Evolutionary conservation across 2,888 invertebrate genomes (phyloP), one percentile per base, ranked within the genome.

Genomic region (Monoplex corrugatus): DNA sequence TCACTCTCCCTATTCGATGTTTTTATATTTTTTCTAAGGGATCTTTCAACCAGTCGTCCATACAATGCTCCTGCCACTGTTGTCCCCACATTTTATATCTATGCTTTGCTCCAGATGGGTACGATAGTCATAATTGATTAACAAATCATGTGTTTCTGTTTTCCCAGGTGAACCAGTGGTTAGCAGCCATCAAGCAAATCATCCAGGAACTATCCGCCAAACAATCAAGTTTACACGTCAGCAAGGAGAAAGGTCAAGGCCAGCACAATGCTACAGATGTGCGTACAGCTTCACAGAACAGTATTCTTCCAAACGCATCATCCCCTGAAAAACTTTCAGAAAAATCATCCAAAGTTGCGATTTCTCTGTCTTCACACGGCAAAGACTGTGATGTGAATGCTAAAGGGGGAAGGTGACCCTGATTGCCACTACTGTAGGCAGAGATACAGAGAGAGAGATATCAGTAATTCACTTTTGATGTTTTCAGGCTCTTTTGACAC

Each of bases 141-240:
- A n/a, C n/a, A n/a, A n/a, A n/a, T n/a, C n/a, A n/a, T n/a, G n/a
- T n/a, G n/a, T n/a, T n/a, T n/a, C n/a, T n/a, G n/a, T n/a, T n/a
- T n/a, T 89, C 86, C 16, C 89, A 95, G 93, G 94, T 95, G 28
- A 93, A 94, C 75, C 94, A 93, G 83, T 95, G 95, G 95, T 93
- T 95, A 93, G 94, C 94, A 10, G 95, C 93, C 3, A 91, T 95
- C 19, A 95, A 95, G 90, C 91, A 93, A 43, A 87, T 95, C 40
- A 93, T 95, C 75, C 93, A 93, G 63, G 95, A 94, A 88, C 91
- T 92, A 8, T 80, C 91, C 23, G 45, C 57, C 50, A 40, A 32
- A 63, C 23, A 78, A 72, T 35, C 44, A 43, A 44, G 32, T 38
- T 10, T 44, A 35, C 10, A 38, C 35, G 35, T 43, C 43, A 43